These are phyloP conservation scores for Sorex fumeus DNA, from an alignment of 2,113 vertebrate species.

Conservation along the genomic window DNA sequence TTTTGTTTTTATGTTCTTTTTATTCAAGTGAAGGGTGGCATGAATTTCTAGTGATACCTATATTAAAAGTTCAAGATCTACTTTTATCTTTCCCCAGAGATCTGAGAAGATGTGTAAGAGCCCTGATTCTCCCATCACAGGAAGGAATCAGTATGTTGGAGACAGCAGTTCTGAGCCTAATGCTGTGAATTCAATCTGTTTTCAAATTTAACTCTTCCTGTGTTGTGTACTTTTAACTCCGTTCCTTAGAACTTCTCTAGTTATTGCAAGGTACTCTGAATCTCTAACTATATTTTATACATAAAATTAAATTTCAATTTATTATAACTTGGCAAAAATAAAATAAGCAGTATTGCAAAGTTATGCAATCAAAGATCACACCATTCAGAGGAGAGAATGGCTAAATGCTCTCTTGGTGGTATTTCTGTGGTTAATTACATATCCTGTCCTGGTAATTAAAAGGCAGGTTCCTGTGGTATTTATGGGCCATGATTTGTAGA, in stretches of 20 bases:
- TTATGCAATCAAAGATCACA: slow-evolving; percentile 1
- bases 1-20: background rate
- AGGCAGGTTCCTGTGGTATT: background rate
- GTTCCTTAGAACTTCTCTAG: slow-evolving; percentile 1
- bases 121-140: background rate
- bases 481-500: background rate
- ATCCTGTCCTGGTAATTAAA: background rate
- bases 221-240: background rate
- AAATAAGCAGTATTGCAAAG: slow-evolving; percentile 46
- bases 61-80: background rate
- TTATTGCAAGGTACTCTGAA: slow-evolving; percentile 49
- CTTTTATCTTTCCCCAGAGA: background rate
- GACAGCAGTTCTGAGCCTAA: slow-evolving; percentile 1
- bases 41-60: background rate
- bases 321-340: slow-evolving; percentile 53
- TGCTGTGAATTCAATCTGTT: background rate
- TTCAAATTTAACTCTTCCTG: background rate
- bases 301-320: slow-evolving; percentile 72
- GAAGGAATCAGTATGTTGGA: background rate
- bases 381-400: background rate
- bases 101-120: background rate
- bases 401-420: background rate
- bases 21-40: background rate
- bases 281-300: slow-evolving; percentile 64
- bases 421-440: background rate